Evolutionary conservation across 2,113 vertebrate species (phyloP).

Genomic region (Dipodomys stephensi): DNA sequence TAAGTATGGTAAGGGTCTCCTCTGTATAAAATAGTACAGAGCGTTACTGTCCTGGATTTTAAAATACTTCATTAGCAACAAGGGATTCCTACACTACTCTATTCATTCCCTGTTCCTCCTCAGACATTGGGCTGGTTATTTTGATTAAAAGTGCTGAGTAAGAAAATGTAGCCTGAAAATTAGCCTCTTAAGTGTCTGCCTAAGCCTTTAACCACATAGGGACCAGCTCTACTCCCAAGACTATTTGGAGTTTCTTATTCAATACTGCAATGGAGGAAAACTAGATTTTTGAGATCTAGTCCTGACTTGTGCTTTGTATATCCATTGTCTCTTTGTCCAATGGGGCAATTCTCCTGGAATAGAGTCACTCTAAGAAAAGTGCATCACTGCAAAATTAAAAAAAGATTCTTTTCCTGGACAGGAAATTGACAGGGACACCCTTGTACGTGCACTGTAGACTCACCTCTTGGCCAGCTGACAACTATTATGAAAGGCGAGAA

Average conservation of each 20-base stretch:
- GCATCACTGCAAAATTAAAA: not conserved
- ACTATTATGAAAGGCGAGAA: not conserved
- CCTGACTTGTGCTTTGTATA: not conserved
- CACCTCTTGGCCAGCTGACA: not conserved
- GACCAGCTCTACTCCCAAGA: not conserved
- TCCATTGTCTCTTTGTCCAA: not conserved
- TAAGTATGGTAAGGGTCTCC: slow-evolving; percentile 60
- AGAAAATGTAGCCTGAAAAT: slow-evolving; percentile 59
- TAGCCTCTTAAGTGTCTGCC: not conserved
- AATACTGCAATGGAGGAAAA: not conserved
- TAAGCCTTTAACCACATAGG: slow-evolving; percentile 9
- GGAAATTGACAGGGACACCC: not conserved
- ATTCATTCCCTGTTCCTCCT: slow-evolving; percentile 67
- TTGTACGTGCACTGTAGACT: not conserved
- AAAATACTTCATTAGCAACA: slow-evolving; percentile 49
- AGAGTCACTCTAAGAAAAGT: not conserved
- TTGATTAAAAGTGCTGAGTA: slow-evolving; percentile 75
- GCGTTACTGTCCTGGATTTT: slow-evolving; percentile 54
- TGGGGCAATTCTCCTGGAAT: not conserved
- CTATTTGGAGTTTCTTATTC: not conserved
- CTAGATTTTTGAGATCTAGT: not conserved
- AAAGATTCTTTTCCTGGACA: not conserved
- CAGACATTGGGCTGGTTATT: slow-evolving; percentile 63
- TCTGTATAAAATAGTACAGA: slow-evolving; percentile 67
- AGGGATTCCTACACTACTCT: slow-evolving; percentile 42